Percentiles rank a stretch among this genome's conserved stretches.
phyloP scores from a whole-genome alignment of 2,797 vertebrate genomes.

The Sarcoramphus papa region DNA sequence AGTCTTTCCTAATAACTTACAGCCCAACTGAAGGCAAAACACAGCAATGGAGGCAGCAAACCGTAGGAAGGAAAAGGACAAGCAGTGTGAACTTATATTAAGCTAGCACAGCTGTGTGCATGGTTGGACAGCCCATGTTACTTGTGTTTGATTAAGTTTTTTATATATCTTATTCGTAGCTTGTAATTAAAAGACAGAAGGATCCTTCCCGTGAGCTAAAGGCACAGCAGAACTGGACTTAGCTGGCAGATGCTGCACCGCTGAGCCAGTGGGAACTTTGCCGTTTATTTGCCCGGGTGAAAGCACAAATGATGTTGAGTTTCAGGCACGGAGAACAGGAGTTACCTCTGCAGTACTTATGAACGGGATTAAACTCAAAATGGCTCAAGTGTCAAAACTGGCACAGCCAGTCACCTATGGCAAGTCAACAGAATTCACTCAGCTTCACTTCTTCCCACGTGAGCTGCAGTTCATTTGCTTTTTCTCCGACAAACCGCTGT shows the following conservation, averaged over 20 bases:
- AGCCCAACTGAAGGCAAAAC: neutral
- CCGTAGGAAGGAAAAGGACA: neutral
- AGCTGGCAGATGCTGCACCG: neutral
- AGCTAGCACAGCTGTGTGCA: neutral
- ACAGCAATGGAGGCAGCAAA: neutral
- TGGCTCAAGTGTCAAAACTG: neutral
- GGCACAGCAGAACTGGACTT: neutral
- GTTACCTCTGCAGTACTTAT: neutral
- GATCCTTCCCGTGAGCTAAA: neutral
- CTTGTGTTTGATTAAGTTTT: accelerated
- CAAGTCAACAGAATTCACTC: neutral
- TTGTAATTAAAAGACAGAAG: neutral
- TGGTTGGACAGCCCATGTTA: neutral
- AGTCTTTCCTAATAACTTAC: neutral
- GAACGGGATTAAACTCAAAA: neutral
- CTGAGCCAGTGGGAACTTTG: neutral
- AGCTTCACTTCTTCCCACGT: neutral
- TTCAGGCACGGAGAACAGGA: neutral
- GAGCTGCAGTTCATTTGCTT: neutral
- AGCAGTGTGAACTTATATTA: neutral
- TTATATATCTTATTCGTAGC: neutral
- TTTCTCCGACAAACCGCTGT: neutral
- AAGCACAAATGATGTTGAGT: neutral
- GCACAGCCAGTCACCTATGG: neutral
- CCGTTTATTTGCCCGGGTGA: neutral